Evolutionary conservation across 2,797 vertebrate species (phyloP).

Genomic region (Morus bassanus): DNA sequence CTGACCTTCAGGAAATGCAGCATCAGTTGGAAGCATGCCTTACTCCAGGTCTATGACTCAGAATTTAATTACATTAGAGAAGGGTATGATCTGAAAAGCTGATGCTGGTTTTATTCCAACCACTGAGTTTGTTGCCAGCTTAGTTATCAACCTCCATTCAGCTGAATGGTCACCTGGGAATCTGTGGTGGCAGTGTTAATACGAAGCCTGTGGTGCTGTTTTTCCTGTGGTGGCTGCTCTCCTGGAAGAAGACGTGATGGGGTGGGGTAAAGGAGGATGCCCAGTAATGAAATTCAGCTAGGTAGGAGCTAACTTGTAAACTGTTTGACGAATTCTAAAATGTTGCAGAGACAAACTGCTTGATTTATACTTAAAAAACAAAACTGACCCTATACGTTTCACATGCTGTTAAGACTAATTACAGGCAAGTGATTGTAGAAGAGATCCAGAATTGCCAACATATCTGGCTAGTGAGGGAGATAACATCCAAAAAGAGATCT

Average conservation of each 20-base stretch:
- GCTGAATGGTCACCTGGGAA: conserved; percentile 4
- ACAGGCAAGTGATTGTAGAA: not conserved
- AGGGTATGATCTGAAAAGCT: conserved; percentile 18
- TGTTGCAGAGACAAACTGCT: not conserved
- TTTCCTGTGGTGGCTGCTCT: not conserved
- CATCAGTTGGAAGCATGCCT: conserved; percentile 31
- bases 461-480: not conserved
- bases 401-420: not conserved
- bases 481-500: not conserved
- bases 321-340: not conserved
- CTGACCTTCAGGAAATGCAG: conserved; percentile 46
- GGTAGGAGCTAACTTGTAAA: not conserved
- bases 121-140: conserved; percentile 20
- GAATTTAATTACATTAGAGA: conserved; percentile 57
- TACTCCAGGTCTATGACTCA: conserved; percentile 29
- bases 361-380: not conserved
- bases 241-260: not conserved
- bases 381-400: not conserved
- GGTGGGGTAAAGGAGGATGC: not conserved
- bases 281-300: not conserved
- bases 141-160: not conserved
- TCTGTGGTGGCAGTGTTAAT: not conserved
- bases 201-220: not conserved
- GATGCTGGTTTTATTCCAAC: conserved; percentile 49
- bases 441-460: not conserved